Evolutionary conservation across 2,888 invertebrate genomes (phyloP), one percentile per base, ranked within the genome.

Genomic region (Spialia ferax): DNA sequence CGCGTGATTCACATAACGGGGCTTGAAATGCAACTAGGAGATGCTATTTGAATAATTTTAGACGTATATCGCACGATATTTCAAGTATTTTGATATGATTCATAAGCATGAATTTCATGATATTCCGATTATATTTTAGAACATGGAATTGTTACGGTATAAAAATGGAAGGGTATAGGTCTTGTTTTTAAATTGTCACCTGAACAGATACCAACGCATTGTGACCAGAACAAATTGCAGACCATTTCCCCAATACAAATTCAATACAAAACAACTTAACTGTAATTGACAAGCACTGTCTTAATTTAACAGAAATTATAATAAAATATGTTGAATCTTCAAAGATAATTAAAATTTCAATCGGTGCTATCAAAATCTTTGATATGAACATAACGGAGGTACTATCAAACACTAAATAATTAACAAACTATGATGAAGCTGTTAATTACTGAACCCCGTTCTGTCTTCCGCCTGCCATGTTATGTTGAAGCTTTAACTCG

Each of bases 391-490:
- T 61, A 13, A 61, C 8, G 8, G 42, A 18, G 48, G 10, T 22
- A 13, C 50, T 50, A 22, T 50, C 50, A 22, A 50, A 50, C 22
- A 32, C 29, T 18, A 55, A n/a, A n/a, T n/a, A n/a, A 59, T 26
- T 45, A 45, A 26, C 26, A n/a, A 22, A 42, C 42, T 15, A 23
- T 42, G 45, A 45, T 23, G 11, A 59, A 59, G 45, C 45, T 45
- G 59, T 59, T 45, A 59, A 23, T 59, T 42, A 26, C 20, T n/a
- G 42, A 15, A 42, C 42, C n/a, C 32, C 55, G 22, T 10, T 48
- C 45, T 18, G 20, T 18, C 45, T 50, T 50, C 4, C 50, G 10
- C 22, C 15, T 5, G 50, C 20, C 50, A 50, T 22, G 50, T 50
- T 22, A 50, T 50, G 22, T 50, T 50, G 1, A 18, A 15, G 35